Evolutionary conservation across 2,888 invertebrate genomes (phyloP).

Genomic region (Drosophila mimetica): DNA sequence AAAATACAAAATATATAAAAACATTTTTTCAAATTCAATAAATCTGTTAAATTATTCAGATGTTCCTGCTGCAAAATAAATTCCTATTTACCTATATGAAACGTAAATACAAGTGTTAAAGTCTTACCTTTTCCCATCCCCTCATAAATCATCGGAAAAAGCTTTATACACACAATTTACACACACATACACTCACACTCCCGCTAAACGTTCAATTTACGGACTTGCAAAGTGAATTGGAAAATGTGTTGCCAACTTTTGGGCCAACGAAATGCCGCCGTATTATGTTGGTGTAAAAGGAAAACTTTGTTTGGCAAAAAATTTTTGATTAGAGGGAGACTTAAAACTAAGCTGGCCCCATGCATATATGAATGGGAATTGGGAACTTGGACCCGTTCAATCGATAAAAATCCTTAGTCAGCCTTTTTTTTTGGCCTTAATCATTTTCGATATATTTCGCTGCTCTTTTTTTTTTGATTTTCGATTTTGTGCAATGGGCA

Average conservation of each 20-base stretch:
- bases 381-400: conserved; percentile 36
- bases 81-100: neutral
- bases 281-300: conserved; percentile 17
- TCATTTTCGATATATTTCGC: conserved; percentile 45
- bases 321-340: conserved; percentile 59
- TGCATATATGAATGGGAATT: conserved; percentile 36
- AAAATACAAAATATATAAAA: no score
- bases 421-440: conserved; percentile 50
- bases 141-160: conserved; percentile 34
- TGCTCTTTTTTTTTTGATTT: conserved; percentile 1
- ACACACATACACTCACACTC: neutral
- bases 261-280: conserved; percentile 20
- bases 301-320: conserved; percentile 39
- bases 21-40: no score
- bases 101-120: conserved; percentile 6
- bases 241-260: conserved; percentile 35
- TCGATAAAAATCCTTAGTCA: conserved; percentile 44
- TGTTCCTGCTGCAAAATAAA: neutral
- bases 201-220: conserved; percentile 33
- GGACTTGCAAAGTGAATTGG: conserved; percentile 32
- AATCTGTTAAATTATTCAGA: neutral
- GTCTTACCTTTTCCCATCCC: conserved; percentile 5
- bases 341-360: conserved; percentile 47
- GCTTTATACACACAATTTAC: conserved; percentile 7
- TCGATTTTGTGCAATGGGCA: conserved; percentile 23